Evolutionary conservation across 2,888 invertebrate genomes (phyloP).

Genomic region (Caenorhabditis uteleia): DNA sequence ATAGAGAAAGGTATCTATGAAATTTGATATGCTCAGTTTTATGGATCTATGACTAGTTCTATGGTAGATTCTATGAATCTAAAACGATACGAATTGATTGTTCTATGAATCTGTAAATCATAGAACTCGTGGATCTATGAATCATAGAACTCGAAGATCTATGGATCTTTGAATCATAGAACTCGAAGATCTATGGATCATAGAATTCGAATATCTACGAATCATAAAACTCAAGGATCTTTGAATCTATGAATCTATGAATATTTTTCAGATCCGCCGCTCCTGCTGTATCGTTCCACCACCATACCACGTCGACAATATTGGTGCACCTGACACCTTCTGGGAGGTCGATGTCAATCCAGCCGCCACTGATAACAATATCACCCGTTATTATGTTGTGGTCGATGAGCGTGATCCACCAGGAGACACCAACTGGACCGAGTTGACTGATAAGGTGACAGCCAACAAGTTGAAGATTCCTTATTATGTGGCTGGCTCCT

Average conservation of each 20-base stretch:
- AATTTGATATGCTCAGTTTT: too few species aligned
- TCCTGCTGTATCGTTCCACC: slow-evolving; percentile 70
- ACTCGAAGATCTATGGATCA: too few species aligned
- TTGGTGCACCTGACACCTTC: slow-evolving; percentile 62
- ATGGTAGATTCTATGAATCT: too few species aligned
- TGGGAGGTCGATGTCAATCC: slow-evolving; percentile 66
- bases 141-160: too few species aligned
- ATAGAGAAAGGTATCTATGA: too few species aligned
- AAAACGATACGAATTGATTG: too few species aligned
- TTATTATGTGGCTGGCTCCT: slow-evolving; percentile 70
- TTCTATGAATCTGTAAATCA: too few species aligned
- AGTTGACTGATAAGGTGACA: slow-evolving; percentile 69
- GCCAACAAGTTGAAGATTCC: slow-evolving; percentile 64
- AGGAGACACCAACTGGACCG: slow-evolving; percentile 68
- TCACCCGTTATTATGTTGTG: slow-evolving; percentile 69
- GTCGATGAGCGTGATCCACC: slow-evolving; percentile 69
- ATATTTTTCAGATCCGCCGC: slow-evolving; percentile 36
- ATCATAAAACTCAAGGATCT: too few species aligned
- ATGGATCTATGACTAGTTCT: too few species aligned
- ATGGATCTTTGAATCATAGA: too few species aligned
- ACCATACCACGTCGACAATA: slow-evolving; percentile 66
- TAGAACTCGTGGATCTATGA: too few species aligned
- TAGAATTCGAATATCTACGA: too few species aligned
- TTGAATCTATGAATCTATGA: neutral
- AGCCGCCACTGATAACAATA: slow-evolving; percentile 65